Conservation (phyloP, 2,888 invertebrate species). For the Sminthurinus aureus region DNA sequence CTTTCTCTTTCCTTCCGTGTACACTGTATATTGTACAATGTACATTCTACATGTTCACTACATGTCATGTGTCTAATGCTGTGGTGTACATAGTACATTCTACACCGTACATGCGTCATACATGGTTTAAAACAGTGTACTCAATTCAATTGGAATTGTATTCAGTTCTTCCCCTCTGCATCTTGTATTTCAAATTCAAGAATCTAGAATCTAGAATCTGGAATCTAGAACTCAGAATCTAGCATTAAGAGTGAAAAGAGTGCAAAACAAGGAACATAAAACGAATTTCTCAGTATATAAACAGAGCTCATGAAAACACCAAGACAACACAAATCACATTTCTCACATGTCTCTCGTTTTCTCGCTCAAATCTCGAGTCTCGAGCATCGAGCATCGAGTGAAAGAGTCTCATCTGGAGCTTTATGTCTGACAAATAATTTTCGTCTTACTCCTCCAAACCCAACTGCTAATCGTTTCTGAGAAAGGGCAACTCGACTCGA, state of each 20-base stretch:
- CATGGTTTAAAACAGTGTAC: too few relatives aligned
- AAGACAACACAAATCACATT: not conserved
- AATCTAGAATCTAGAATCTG: not conserved
- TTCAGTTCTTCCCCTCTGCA: not conserved
- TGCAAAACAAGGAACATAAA: not conserved
- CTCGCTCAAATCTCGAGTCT: not conserved
- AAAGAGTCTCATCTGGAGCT: constrained; percentile 13
- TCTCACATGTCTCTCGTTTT: constrained; percentile 4
- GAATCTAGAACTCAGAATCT: not conserved
- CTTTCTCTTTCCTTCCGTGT: not conserved
- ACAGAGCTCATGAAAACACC: too few relatives aligned
- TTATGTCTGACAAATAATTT: constrained; percentile 38
- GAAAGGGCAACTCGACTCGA: constrained; percentile 22
- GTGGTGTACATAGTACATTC: not conserved
- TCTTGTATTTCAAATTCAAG: too few relatives aligned
- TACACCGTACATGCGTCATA: not conserved
- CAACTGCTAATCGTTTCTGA: constrained; percentile 36
- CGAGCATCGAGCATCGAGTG: not conserved
- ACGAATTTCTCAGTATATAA: not conserved
- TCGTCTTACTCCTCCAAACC: constrained; percentile 18
- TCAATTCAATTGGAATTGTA: not conserved
- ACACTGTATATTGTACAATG: not conserved
- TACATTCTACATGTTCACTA: not conserved
- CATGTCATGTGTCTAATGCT: too few relatives aligned
- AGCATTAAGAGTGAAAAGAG: not conserved